These are phyloP conservation scores for Hydra vulgaris DNA, from an alignment of 30 jellyfish, hydroid and myxozoan species.

Conservation along the genomic window DNA sequence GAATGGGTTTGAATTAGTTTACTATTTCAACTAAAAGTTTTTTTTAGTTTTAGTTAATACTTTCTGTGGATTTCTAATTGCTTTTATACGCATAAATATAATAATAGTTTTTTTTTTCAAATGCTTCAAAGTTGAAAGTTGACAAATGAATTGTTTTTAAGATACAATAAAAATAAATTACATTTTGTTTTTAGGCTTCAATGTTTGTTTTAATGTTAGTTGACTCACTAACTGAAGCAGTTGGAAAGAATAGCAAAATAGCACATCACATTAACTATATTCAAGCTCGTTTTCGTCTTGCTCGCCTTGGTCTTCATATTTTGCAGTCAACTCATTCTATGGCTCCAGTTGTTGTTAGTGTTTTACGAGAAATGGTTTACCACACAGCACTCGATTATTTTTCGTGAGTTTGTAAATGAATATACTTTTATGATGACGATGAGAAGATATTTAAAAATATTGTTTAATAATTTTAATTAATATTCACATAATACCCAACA, in stretches of 20 bases:
- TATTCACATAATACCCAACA: neutral
- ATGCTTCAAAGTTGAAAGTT: too few relatives aligned
- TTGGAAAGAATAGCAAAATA: conserved; percentile 60
- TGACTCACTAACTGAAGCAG: conserved; percentile 49
- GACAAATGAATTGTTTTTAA: neutral
- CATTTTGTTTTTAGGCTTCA: conserved; percentile 36
- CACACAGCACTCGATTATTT: conserved; percentile 75
- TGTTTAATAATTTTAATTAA: neutral
- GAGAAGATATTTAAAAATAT: neutral
- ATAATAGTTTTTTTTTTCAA: too few relatives aligned
- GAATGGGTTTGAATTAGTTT: conserved; percentile 47
- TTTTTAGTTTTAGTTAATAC: neutral
- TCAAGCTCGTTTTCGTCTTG: conserved; percentile 72
- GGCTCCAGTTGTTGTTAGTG: conserved; percentile 64
- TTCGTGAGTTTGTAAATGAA: conserved; percentile 44
- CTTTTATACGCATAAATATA: too few relatives aligned
- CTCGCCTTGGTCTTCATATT: conserved; percentile 73
- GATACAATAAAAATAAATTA: too few relatives aligned
- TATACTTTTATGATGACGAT: too few relatives aligned
- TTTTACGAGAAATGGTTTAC: conserved; percentile 64
- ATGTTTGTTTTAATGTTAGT: conserved; percentile 68
- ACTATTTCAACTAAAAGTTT: neutral
- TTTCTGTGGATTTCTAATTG: neutral
- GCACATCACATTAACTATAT: conserved; percentile 41
- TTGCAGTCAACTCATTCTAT: conserved; percentile 36